Evolutionary conservation across 2,888 invertebrate species (phyloP).

Genomic region (Emmelina monodactyla): DNA sequence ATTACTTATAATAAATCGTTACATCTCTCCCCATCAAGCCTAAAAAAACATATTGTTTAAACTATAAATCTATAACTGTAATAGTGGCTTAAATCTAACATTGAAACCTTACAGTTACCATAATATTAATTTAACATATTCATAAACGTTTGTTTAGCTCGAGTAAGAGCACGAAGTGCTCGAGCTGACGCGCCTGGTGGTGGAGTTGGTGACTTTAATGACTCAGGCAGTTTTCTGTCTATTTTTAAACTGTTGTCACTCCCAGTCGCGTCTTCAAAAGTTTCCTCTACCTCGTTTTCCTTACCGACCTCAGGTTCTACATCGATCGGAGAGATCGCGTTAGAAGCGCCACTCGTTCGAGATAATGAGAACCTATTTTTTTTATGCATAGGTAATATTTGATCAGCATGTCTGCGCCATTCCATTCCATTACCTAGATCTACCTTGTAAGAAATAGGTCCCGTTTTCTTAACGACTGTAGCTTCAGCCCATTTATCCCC

Average conservation of each 20-base stretch:
- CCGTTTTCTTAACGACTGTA: slow-evolving; percentile 1
- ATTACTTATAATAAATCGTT: background rate
- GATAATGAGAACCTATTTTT: slow-evolving; percentile 1
- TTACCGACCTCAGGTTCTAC: background rate
- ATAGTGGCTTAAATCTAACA: background rate
- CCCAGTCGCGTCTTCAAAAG: no score
- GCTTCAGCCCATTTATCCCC: slow-evolving; percentile 8
- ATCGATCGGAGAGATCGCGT: background rate
- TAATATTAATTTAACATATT: background rate
- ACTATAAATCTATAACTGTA: background rate
- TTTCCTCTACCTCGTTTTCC: background rate
- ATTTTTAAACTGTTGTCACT: no score
- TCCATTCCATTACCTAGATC: slow-evolving; percentile 3
- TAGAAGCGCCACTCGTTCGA: background rate
- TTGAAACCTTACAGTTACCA: background rate
- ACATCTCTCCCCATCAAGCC: background rate
- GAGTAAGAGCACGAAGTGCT: background rate
- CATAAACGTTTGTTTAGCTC: background rate
- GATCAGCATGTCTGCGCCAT: slow-evolving; percentile 6
- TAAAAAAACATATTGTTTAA: background rate
- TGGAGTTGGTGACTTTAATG: background rate
- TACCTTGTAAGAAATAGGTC: slow-evolving; percentile 8
- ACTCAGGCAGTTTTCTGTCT: no score
- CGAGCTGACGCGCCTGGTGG: background rate
- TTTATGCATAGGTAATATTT: slow-evolving; percentile 2